These are phyloP conservation scores for Sitobion miscanthi DNA, from an alignment of 1,140 invertebrate species.

Conservation along the genomic window DNA sequence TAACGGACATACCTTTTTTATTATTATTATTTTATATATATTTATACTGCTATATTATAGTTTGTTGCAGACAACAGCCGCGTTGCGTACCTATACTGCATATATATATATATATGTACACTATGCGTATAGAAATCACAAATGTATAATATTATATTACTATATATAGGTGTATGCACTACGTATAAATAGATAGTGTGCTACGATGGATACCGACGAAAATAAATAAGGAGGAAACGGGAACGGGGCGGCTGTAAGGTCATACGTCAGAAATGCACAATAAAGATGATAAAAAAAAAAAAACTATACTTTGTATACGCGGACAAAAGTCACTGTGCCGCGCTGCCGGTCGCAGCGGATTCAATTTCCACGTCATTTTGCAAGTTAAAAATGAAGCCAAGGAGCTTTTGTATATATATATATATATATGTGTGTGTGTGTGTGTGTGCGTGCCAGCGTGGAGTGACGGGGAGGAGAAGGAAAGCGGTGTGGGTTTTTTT, in stretches of 20 bases:
- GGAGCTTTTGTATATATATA: neutral
- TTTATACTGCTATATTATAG: neutral
- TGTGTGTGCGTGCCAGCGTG: neutral
- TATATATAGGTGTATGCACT: neutral
- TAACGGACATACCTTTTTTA: conserved; percentile 36
- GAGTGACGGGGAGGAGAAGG: neutral
- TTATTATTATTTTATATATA: conserved; percentile 20
- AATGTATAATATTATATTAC: conserved; percentile 2
- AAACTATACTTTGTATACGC: neutral
- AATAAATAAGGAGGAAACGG: neutral
- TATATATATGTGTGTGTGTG: neutral
- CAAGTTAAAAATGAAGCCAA: conserved; percentile 50
- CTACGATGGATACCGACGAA: neutral
- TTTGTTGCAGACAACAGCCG: neutral
- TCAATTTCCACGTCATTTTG: conserved; percentile 56
- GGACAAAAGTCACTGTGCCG: conserved; percentile 37
- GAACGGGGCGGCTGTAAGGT: neutral
- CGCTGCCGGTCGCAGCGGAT: conserved; percentile 1
- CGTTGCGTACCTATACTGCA: neutral
- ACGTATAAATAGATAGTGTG: conserved; percentile 15
- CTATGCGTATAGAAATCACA: neutral
- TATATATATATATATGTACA: neutral
- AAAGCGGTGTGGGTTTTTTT: neutral
- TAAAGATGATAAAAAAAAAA: conserved; percentile 25
- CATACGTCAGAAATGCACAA: conserved; percentile 17